Percentiles rank a stretch among this genome's conserved stretches.
These are phyloP conservation scores for Oreohelix idahoensis DNA, from an alignment of 1,140 invertebrate genomes.

Conservation along the genomic window DNA sequence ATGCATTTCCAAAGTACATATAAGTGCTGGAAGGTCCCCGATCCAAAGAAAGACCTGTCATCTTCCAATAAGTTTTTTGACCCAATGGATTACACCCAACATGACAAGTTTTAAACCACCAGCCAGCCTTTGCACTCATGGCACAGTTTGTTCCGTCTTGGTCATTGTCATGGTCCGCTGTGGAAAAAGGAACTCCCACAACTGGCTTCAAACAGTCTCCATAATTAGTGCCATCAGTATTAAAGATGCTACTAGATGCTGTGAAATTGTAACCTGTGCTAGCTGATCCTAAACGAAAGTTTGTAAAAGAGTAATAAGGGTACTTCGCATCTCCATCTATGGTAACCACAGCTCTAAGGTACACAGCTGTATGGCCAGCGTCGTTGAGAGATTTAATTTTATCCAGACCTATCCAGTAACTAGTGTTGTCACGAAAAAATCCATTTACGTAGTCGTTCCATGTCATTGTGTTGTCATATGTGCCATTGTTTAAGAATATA, in stretches of 20 bases:
- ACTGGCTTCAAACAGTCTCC: background rate
- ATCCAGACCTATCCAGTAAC: background rate
- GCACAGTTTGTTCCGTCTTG: background rate
- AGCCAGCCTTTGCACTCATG: background rate
- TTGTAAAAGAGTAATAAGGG: background rate
- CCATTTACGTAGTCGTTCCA: background rate
- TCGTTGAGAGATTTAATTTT: background rate
- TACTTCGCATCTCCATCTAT: background rate
- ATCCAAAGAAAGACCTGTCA: background rate
- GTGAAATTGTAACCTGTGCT: background rate
- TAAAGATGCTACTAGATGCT: no score
- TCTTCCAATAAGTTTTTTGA: background rate
- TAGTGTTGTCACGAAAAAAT: background rate
- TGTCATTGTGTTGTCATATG: background rate
- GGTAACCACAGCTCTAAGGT: background rate
- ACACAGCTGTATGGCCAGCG: background rate
- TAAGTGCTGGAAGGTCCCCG: background rate
- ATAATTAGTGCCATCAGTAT: background rate
- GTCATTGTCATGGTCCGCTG: background rate
- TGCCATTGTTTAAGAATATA: background rate
- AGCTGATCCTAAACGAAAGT: background rate
- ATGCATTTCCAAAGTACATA: background rate
- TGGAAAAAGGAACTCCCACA: background rate
- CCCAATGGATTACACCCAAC: background rate
- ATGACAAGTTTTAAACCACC: background rate